Evolutionary conservation across 1,140 invertebrate genomes (phyloP), one percentile per base, ranked within the genome.

Genomic region (Aradophagus sp.): DNA sequence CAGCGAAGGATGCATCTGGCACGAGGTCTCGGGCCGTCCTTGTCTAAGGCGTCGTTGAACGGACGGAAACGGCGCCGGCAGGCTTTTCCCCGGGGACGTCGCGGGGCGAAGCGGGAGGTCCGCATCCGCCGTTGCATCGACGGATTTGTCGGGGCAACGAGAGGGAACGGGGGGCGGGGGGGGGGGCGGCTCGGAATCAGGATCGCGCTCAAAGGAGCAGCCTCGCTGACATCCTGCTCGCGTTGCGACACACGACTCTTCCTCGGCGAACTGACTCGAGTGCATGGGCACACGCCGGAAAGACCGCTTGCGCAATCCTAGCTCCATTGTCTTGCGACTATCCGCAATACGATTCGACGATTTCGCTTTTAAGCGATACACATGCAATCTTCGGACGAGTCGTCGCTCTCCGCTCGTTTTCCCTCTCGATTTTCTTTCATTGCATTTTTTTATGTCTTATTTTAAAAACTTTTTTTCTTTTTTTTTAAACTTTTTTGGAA

Each of bases 1-100:
- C 81, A 84, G 61, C 81, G 77, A 81, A 83, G 82, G 82, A 83
- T 84, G 82, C 82, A 84, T 84, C 76, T 82, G 69, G 82, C 82
- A 82, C 82, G 82, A 84, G 82, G 82, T 80, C 81, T 76, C 70
- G 65, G 29, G 47, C 66, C 73, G 82, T 84, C 82, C 82, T 84
- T 84, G 83, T 74, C 63, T 58, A 62, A 32, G 44, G 69, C 74
- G 77, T 74, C 77, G 63, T 53, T 67, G 32, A 52, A 65, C 66
- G 78, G 73, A 61, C 79, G 81, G 80, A 84, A 84, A 80, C 73
- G 74, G 53, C 75, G 59, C 71, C 75, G 70, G n/a, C 67, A 68
- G 77, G 76, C 74, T 38, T 66, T 56, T 53, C 55, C 67, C 63
- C 39, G 15, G n/a, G 23, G 35, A 29, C 19, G n/a, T 26, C 32